Evolutionary conservation across 2,113 vertebrate genomes (phyloP).

Genomic region (Hiodon alosoides): DNA sequence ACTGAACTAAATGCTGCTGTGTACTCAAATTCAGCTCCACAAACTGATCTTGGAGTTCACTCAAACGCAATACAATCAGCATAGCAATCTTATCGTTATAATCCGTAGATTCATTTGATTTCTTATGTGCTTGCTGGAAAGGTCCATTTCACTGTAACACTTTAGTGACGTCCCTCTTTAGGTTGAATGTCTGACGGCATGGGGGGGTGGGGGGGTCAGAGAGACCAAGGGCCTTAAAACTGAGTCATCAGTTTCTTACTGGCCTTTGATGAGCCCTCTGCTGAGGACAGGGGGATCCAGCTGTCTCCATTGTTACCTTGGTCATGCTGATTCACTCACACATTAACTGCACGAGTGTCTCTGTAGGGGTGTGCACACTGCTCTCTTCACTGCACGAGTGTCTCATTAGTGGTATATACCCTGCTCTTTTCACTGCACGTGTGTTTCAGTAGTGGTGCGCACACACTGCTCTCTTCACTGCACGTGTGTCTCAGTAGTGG

Average conservation of each 20-base stretch:
- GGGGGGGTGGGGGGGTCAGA: background rate
- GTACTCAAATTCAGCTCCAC: too few species aligned
- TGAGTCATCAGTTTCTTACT: background rate
- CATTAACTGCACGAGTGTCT: background rate
- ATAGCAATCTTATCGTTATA: too few species aligned
- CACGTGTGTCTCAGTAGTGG: background rate
- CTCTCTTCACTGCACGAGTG: background rate
- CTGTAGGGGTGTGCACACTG: background rate
- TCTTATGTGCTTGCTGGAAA: too few species aligned
- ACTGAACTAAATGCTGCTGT: too few species aligned
- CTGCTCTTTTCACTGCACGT: too few species aligned
- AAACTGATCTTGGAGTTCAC: too few species aligned
- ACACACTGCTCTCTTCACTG: background rate
- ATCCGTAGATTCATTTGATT: too few species aligned
- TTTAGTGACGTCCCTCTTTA: constrained; percentile 1
- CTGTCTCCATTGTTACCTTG: background rate
- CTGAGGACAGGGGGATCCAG: background rate
- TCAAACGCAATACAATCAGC: too few species aligned
- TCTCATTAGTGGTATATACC: background rate
- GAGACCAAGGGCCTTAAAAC: background rate
- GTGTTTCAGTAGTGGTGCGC: background rate
- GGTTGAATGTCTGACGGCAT: background rate
- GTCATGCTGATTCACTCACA: background rate
- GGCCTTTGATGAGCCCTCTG: background rate
- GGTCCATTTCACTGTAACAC: background rate